A percentile compares a stretch with the other conserved stretches of the same genome.
These are phyloP conservation scores for Epinephelus awoara DNA, from an alignment of 2,797 vertebrate species.

Conservation along the genomic window DNA sequence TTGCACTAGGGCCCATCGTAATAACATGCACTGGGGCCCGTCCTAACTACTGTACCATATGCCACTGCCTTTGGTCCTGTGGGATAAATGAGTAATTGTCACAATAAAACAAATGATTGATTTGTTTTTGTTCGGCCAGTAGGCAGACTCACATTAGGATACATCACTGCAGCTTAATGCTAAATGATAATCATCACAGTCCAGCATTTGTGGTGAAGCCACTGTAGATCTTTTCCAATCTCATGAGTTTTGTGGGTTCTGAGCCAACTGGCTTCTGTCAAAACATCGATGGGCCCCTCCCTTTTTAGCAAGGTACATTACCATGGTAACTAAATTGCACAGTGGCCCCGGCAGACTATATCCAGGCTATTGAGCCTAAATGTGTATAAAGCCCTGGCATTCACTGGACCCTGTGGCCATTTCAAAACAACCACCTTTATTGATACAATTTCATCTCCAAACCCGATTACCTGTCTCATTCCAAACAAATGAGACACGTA, in stretches of 20 bases:
- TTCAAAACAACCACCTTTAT: slow-evolving; percentile 46
- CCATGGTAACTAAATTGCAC: slow-evolving; percentile 18
- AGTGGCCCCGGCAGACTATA: background rate
- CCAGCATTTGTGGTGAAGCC: background rate
- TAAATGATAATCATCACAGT: background rate
- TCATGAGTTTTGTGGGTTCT: background rate
- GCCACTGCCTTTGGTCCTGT: too few relatives aligned
- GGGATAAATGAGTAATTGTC: background rate
- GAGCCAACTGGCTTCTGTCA: background rate
- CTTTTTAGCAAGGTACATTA: background rate
- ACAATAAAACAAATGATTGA: background rate
- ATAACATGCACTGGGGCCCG: too few relatives aligned
- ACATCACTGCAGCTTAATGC: background rate
- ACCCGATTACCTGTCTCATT: slow-evolving; percentile 43
- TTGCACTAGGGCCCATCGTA: too few relatives aligned
- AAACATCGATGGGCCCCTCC: background rate
- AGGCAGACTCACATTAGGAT: background rate
- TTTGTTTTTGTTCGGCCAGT: background rate
- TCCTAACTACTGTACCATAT: too few relatives aligned
- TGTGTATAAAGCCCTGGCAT: background rate
- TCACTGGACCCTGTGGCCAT: slow-evolving; percentile 8
- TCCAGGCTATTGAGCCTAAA: slow-evolving; percentile 7
- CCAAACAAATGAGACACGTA: slow-evolving; percentile 39
- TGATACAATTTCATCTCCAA: slow-evolving; percentile 38
- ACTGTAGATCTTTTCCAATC: background rate